phyloP scores from a whole-genome alignment of 1,140 invertebrate species.

The Galendromus occidentalis region DNA sequence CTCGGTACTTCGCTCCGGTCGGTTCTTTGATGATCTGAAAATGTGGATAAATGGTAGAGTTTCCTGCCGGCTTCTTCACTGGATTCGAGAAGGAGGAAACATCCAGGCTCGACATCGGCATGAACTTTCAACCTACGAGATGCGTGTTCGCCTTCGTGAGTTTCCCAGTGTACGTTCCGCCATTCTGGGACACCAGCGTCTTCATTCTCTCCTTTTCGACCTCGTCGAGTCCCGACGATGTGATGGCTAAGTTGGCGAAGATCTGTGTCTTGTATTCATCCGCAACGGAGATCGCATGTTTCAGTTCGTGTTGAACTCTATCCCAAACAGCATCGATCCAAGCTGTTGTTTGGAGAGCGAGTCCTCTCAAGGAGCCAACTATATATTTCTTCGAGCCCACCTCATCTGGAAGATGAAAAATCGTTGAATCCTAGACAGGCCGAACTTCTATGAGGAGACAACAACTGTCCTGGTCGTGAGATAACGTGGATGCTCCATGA shows the following conservation, averaged over 20 bases:
- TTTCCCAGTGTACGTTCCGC: neutral
- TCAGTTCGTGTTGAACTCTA: neutral
- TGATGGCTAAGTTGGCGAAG: conserved; percentile 8
- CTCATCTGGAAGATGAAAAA: neutral
- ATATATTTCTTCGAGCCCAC: conserved; percentile 1
- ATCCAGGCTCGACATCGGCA: too few relatives aligned
- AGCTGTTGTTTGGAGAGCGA: neutral
- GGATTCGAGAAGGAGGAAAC: too few relatives aligned
- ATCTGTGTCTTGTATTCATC: neutral
- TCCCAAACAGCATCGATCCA: conserved; percentile 3
- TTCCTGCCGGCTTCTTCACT: too few relatives aligned
- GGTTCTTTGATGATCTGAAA: neutral
- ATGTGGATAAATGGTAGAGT: too few relatives aligned
- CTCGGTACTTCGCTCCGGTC: neutral
- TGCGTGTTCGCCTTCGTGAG: neutral
- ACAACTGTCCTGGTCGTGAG: too few relatives aligned
- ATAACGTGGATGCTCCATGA: too few relatives aligned
- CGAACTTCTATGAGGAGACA: too few relatives aligned
- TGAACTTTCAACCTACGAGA: neutral
- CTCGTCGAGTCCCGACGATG: neutral
- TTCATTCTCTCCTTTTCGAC: neutral
- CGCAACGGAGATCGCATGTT: neutral
- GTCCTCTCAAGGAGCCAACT: neutral
- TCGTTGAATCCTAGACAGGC: too few relatives aligned
- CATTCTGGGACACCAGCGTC: neutral